Evolutionary conservation across 2,888 invertebrate genomes (phyloP).

Genomic region (Horisme vitalbata): DNA sequence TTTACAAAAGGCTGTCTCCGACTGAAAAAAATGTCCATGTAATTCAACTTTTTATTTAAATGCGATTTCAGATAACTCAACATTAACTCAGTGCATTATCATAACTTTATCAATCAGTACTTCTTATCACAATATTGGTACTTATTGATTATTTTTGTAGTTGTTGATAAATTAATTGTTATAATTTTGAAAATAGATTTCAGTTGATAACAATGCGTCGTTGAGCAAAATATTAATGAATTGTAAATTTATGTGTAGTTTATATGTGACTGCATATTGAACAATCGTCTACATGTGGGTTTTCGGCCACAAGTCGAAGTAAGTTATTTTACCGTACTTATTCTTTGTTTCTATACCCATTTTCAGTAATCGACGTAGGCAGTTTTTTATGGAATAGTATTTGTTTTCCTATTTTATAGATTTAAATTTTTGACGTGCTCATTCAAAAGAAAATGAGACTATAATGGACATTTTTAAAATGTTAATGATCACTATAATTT

Average conservation of each 20-base stretch:
- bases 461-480: too few relatives aligned
- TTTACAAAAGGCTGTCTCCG: too few relatives aligned
- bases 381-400: background rate
- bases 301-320: constrained; percentile 41
- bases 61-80: background rate
- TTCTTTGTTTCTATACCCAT: background rate
- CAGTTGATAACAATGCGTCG: constrained; percentile 47
- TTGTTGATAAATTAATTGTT: constrained; percentile 43
- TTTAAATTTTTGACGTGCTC: too few relatives aligned
- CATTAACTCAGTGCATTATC: constrained; percentile 3
- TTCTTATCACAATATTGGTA: constrained; percentile 44
- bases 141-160: constrained; percentile 41
- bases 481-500: too few relatives aligned
- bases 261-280: constrained; percentile 13
- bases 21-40: too few relatives aligned
- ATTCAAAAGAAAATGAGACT: too few relatives aligned
- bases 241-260: constrained; percentile 23
- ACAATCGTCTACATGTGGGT: constrained; percentile 44
- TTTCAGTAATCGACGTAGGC: background rate
- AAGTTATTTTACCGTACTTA: constrained; percentile 31
- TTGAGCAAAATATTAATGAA: constrained; percentile 40
- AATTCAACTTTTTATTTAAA: too few relatives aligned
- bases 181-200: constrained; percentile 37
- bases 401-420: too few relatives aligned
- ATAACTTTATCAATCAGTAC: constrained; percentile 38